A percentile compares a stretch with the other conserved stretches of the same genome.
phyloP scores from a whole-genome alignment of 2,113 vertebrate species.

The Gasterosteus aculeatus region DNA sequence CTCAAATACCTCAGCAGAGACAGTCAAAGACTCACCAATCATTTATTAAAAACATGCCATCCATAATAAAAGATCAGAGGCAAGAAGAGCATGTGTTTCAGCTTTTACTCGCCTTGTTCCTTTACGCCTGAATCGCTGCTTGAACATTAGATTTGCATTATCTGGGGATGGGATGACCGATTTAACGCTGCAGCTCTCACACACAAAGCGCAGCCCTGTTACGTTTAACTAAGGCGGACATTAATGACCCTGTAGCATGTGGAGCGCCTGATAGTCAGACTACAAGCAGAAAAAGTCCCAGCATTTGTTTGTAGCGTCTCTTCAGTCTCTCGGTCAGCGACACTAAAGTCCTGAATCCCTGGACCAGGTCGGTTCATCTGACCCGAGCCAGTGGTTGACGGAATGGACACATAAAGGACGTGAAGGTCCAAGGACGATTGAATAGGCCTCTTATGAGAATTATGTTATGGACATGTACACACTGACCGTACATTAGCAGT shows the following conservation, averaged over 20 bases:
- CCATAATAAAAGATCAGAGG: background rate
- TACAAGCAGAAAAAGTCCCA: background rate
- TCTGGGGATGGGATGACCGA: background rate
- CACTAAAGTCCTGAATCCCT: too few relatives aligned
- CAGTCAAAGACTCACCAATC: background rate
- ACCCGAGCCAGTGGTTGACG: too few relatives aligned
- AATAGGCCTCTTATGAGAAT: too few relatives aligned
- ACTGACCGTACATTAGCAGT: too few relatives aligned
- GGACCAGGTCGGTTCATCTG: too few relatives aligned
- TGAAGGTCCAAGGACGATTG: too few relatives aligned
- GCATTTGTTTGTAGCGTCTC: background rate
- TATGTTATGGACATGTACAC: too few relatives aligned
- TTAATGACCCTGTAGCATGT: constrained; percentile 8
- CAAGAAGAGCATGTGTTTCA: background rate
- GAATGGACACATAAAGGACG: too few relatives aligned
- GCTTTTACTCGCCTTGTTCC: background rate
- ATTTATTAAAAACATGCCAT: constrained; percentile 1
- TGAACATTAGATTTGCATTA: constrained; percentile 12
- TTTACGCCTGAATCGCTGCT: background rate
- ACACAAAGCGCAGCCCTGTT: background rate
- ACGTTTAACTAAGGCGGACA: constrained; percentile 2
- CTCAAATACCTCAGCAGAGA: background rate
- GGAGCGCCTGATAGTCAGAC: background rate
- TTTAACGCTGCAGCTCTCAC: background rate
- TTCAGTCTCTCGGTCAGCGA: background rate